Base-by-base conservation (phyloP, 2,797 vertebrate species). In the Xenentodon cancila region DNA sequence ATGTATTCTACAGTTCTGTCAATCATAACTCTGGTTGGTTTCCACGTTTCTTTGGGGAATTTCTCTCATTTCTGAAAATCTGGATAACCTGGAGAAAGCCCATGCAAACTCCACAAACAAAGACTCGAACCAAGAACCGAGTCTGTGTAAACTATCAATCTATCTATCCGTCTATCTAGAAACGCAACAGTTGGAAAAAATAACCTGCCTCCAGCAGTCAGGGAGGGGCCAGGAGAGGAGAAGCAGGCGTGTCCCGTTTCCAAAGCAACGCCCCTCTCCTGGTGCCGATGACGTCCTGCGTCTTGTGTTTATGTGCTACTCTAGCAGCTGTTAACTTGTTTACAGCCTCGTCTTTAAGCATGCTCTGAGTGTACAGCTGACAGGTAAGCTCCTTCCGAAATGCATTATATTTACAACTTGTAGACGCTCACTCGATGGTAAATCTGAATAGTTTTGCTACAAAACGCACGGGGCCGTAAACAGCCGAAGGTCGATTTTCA, bases 291-390 rank as follows among this genome's bases (percentile, higher is more conserved):
- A 91, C 88, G 90, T 87, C 73, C 68, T 4, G 8, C 56, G 50
- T n/a, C 48, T 70, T 49, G 77, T 87, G 83, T 86, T 88, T 77
- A 71, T 87, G 83, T 74, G 69, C 58, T 49, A 66, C 75, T 70
- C 54, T 57, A 71, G 68, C 53, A 78, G 80, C 40, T 58, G 82
- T 84, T 83, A 78, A 64, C 79, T 63, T 76, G 81, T 80, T 21
- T 32, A 2, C 50, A 79, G 34, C 58, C 60, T 73, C 55, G 62
- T 76, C 80, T 47, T 30, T 64, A 82, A 88, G 80, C 77, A 92
- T 92, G 91, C 78, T 83, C 61, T 91, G 86, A 92, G 32, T 73
- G 44, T 3, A 46, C 78, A 27, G 37, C 71, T 32, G 68, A 25
- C 69, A 79, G 89, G 91, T 92, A 82, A 88, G 83, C 20, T 1